These are phyloP conservation scores for Hesperia comma DNA, from an alignment of 2,888 invertebrate species.

Conservation along the genomic window DNA sequence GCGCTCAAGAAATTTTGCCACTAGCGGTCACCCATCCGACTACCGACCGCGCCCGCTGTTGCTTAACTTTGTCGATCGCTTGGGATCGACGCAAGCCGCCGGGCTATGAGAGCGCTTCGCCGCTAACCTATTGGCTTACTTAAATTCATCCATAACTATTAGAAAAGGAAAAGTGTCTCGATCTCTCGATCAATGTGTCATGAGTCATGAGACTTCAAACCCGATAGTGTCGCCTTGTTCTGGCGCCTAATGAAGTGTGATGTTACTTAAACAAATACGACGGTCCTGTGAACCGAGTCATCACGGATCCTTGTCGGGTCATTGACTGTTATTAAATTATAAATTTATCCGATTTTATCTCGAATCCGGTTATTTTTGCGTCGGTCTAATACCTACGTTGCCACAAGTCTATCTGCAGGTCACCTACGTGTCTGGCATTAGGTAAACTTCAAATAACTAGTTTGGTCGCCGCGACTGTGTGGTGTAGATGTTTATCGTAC, in stretches of 20 bases:
- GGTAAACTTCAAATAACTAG: conserved; percentile 40
- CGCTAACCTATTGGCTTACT: neutral
- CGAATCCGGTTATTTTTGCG: conserved; percentile 43
- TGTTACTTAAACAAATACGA: neutral
- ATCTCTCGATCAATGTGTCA: too few relatives aligned
- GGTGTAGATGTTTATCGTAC: conserved; percentile 19
- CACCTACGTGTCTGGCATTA: conserved; percentile 45
- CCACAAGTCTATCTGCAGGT: conserved; percentile 41
- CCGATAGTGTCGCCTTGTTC: neutral
- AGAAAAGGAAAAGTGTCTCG: neutral
- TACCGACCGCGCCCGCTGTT: too few relatives aligned
- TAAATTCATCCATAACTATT: neutral
- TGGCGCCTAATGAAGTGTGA: neutral
- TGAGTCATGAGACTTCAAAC: neutral
- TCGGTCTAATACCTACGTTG: conserved; percentile 42
- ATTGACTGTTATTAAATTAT: conserved; percentile 35
- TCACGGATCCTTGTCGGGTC: conserved; percentile 31
- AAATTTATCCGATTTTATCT: conserved; percentile 38
- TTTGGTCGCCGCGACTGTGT: conserved; percentile 30
- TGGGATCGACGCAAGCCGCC: too few relatives aligned
- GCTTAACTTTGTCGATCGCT: too few relatives aligned
- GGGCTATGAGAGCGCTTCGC: neutral
- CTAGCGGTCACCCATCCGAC: too few relatives aligned
- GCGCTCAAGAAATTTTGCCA: too few relatives aligned
- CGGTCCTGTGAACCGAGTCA: conserved; percentile 22